Base-by-base conservation (phyloP, 53 echinoderm and acorn worm species). In the Temnopleurus reevesii region DNA sequence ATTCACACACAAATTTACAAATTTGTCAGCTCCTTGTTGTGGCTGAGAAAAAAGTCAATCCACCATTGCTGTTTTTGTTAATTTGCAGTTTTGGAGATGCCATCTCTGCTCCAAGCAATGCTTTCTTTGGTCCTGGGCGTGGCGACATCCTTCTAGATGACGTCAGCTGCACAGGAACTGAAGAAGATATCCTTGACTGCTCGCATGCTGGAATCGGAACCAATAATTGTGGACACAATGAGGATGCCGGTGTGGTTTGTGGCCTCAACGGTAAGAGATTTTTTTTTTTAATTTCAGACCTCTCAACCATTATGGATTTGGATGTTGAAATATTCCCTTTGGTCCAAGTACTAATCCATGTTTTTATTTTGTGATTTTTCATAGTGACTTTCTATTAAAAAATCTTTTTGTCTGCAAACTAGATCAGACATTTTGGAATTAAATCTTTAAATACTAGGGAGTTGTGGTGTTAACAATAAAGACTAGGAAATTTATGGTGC, bases 241-340 rank as follows among this genome's bases (percentile, higher is more conserved):
- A 90, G 44, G 93, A 93, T 65, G 93, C 91, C 10, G 84, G 89
- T 25, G 93, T 89, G 1, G 65, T 89, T 5, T 93, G 92, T 19
- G 55, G 49, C 33, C 80, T 51, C 28, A 80, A 49, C 17, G 80
- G 80, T 51, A 80, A 1, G 56, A 7, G n/a, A 19, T 4, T 56
- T n/a, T n/a, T n/a, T n/a, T n/a, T n/a, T n/a, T n/a, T n/a, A n/a
- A n/a, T n/a, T n/a, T n/a, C n/a, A n/a, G n/a, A n/a, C n/a, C n/a
- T n/a, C n/a, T n/a, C n/a, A n/a, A n/a, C n/a, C n/a, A n/a, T n/a
- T n/a, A n/a, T n/a, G n/a, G n/a, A n/a, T n/a, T n/a, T n/a, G n/a
- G n/a, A n/a, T n/a, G n/a, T n/a, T n/a, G n/a, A n/a, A n/a, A n/a
- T n/a, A n/a, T n/a, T n/a, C n/a, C n/a, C n/a, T n/a, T n/a, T n/a